Base-by-base conservation (phyloP, 2,113 vertebrate species). In the Columbina picui region DNA sequence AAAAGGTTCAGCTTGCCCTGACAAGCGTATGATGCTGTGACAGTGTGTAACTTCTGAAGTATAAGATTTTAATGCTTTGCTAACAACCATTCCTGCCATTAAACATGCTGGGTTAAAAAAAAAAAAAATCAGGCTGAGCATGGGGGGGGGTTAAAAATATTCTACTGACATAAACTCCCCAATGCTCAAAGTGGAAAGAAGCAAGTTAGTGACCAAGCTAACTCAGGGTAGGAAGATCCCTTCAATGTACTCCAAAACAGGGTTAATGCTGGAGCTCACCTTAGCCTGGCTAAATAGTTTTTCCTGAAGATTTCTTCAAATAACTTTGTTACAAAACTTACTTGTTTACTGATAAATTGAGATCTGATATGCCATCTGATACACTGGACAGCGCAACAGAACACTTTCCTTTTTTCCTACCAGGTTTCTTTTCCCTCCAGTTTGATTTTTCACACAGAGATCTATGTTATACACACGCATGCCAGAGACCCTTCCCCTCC, bases 341-440 rank as follows among this genome's bases (percentile, higher is more conserved):
- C 25, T 49, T 57, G 29, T 39, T 85, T 68, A 49, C 59, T 3
- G 4, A 52, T 45, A 61, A 87, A 57, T 29, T 20, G 25, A 47
- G 14, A 47, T 63, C 14, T 32, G 14, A 45, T 45, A 45, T 45
- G 43, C 43, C 43, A 18, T 15, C 29, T 43, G 9, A 64, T 43
- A n/a, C 1, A 1, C 23, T 60, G 64, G 43, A 22, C 12, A n/a
- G 21, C 2, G 2, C 1, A 0, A 23, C 23, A 69, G 38, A 41
- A 39, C 9, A 9, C 39, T 65, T 43, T 18, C 23, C 20, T 25
- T 64, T 52, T 30, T 20, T 38, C 13, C 23, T 64, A 30, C 21
- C 49, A 70, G 26, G 17, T n/a, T 71, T 30, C 29, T 69, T 77
- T 50, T 55, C 61, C n/a, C 41, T 27, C 36, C 50, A 19, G 49